Evolutionary conservation across 2,797 vertebrate species (phyloP).

Genomic region (Chrysocyon brachyurus): DNA sequence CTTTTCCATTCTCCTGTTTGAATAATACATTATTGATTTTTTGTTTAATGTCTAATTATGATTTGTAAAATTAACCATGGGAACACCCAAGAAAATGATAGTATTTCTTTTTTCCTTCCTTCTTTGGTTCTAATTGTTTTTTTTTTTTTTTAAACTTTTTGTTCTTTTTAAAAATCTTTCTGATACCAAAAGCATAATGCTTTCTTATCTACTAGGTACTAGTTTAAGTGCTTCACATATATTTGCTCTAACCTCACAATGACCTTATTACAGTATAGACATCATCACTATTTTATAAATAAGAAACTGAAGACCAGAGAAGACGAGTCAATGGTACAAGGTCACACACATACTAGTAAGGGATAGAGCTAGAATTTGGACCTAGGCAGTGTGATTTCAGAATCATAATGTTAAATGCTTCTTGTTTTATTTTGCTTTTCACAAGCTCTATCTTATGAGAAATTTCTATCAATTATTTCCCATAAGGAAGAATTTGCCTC

Average conservation of each 20-base stretch:
- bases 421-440: slow-evolving; percentile 9
- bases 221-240: neutral
- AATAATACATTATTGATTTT: neutral
- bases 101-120: accelerated
- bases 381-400: neutral
- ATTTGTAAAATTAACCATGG: neutral
- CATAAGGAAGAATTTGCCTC: neutral
- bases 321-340: neutral
- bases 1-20: neutral
- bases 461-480: slow-evolving; percentile 27
- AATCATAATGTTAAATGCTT: neutral
- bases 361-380: neutral
- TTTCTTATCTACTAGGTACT: neutral
- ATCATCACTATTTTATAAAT: neutral
- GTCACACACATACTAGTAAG: neutral
- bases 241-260: neutral
- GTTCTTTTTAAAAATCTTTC: neutral
- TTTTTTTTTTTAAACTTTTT: no score
- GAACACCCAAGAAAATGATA: neutral
- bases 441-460: neutral
- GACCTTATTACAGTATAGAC: neutral
- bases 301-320: neutral
- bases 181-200: neutral
- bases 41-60: neutral
- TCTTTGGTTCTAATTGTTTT: neutral